phyloP scores from a whole-genome alignment of 2,888 invertebrate species.

The Seira sanloemensis region DNA sequence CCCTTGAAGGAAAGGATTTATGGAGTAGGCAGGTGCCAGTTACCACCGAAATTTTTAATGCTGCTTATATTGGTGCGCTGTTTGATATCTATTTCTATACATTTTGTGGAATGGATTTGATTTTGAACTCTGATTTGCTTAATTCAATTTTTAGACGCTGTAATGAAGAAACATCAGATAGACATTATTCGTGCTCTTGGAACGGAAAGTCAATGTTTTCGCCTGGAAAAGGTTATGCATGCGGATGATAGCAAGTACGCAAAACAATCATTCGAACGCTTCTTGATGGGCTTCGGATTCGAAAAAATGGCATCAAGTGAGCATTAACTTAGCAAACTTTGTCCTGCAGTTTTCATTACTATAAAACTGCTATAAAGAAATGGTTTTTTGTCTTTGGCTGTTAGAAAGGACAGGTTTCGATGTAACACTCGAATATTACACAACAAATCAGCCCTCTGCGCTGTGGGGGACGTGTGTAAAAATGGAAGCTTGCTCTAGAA shows the following conservation, averaged over 20 bases:
- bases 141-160: slow-evolving; percentile 17
- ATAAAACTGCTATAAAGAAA: not conserved
- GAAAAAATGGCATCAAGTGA: slow-evolving; percentile 31
- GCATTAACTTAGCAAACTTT: too few relatives aligned
- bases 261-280: slow-evolving; percentile 23
- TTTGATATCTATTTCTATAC: not conserved
- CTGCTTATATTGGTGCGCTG: slow-evolving; percentile 16
- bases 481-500: slow-evolving; percentile 48
- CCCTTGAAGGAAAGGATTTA: slow-evolving; percentile 29
- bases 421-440: slow-evolving; percentile 38
- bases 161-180: slow-evolving; percentile 32
- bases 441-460: slow-evolving; percentile 26
- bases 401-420: slow-evolving; percentile 36
- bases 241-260: slow-evolving; percentile 19
- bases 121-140: not conserved
- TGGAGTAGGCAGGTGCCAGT: slow-evolving; percentile 28
- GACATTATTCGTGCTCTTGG: slow-evolving; percentile 42
- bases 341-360: too few relatives aligned
- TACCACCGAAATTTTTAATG: not conserved
- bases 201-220: slow-evolving; percentile 24
- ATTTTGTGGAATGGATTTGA: not conserved
- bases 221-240: slow-evolving; percentile 27
- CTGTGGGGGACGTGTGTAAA: slow-evolving; percentile 53
- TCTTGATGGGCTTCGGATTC: slow-evolving; percentile 28
- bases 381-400: too few relatives aligned